Evolutionary conservation across 2,797 vertebrate genomes (phyloP).

Genomic region (Onychomys arenicola): DNA sequence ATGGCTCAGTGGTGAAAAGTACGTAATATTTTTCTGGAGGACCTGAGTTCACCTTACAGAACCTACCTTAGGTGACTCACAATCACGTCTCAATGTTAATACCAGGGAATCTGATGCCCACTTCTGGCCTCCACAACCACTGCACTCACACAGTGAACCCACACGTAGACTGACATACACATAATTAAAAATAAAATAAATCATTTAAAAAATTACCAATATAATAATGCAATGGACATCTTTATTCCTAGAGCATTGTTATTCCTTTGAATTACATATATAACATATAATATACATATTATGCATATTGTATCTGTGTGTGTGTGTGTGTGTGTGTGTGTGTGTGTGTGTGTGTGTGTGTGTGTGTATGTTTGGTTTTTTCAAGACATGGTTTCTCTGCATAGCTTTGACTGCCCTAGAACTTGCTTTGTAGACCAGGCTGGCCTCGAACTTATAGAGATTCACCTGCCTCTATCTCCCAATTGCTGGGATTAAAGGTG

Average conservation of each 20-base stretch:
- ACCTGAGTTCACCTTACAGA: background rate
- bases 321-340: background rate
- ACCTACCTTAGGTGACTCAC: background rate
- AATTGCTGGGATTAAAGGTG: background rate
- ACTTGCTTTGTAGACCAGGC: background rate
- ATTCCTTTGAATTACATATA: conserved; percentile 56
- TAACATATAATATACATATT: background rate
- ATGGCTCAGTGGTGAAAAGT: background rate
- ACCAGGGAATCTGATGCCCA: background rate
- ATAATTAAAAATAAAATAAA: background rate
- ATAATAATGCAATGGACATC: conserved; percentile 37
- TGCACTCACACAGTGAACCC: background rate
- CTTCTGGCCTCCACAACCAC: background rate
- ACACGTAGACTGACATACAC: background rate
- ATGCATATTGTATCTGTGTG: background rate
- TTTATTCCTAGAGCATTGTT: conserved; percentile 42
- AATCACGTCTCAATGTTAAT: background rate
- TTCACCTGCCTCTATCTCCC: background rate
- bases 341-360: no score
- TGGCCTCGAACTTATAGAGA: background rate
- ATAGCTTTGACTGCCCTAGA: background rate
- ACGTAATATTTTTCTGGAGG: background rate
- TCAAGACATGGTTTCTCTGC: background rate
- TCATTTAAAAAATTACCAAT: background rate
- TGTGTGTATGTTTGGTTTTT: background rate